A percentile compares a stretch with the other conserved stretches of the same genome.
Evolutionary conservation across 2,888 invertebrate species (phyloP).

Genomic region (Rhabditoides inermis): DNA sequence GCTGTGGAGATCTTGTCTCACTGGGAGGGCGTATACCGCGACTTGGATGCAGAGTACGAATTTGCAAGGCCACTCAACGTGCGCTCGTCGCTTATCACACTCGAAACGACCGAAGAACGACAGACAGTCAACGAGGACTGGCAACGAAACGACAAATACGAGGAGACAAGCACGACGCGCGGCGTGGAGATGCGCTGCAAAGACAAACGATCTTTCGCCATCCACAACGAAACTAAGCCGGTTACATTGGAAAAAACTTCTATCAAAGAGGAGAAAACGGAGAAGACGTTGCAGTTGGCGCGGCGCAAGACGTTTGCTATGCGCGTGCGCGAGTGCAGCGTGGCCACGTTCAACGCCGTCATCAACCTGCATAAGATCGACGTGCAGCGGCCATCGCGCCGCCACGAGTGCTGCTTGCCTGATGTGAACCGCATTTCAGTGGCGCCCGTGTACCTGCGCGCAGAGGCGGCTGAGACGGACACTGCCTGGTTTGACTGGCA

Average conservation of each 20-base stretch:
- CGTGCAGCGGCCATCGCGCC: constrained; percentile 22
- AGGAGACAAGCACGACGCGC: background rate
- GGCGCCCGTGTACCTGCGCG: constrained; percentile 24
- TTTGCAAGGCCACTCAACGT: constrained; percentile 15
- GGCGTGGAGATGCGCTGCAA: no score
- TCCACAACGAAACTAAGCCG: background rate
- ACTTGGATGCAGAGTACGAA: constrained; percentile 36
- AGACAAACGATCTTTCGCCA: no score
- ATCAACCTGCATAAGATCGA: constrained; percentile 36
- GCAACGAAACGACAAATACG: background rate
- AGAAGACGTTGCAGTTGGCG: background rate
- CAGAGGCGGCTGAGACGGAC: constrained; percentile 30
- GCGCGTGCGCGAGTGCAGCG: constrained; percentile 11
- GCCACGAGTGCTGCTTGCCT: constrained; percentile 20
- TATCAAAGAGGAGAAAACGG: background rate
- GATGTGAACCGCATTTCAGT: constrained; percentile 33
- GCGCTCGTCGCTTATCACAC: constrained; percentile 24
- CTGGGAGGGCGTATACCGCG: constrained; percentile 39
- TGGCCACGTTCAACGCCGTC: constrained; percentile 26
- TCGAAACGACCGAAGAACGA: constrained; percentile 30
- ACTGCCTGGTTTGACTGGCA: constrained; percentile 21
- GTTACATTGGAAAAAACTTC: background rate
- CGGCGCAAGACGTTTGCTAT: background rate
- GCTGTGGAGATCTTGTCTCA: constrained; percentile 34
- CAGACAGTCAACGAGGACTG: constrained; percentile 16